Evolutionary conservation across 1,140 invertebrate genomes (phyloP).

Genomic region (Calycopis cecrops): DNA sequence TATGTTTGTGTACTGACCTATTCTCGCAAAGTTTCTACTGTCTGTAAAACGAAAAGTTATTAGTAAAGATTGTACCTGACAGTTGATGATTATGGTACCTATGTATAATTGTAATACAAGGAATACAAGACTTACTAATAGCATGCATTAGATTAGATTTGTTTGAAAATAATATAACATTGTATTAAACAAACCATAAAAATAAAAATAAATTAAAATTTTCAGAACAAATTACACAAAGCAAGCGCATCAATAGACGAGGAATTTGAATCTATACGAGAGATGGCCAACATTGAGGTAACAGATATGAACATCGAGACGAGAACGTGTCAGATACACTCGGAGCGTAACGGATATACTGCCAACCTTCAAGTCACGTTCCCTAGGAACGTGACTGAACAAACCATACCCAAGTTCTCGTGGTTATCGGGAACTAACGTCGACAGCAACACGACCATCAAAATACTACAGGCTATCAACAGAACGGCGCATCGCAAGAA

Average conservation of each 20-base stretch:
- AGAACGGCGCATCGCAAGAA: slow-evolving; percentile 67
- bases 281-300: slow-evolving; percentile 89
- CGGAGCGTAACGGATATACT: slow-evolving; percentile 82
- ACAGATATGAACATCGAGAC: slow-evolving; percentile 86
- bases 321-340: slow-evolving; percentile 83
- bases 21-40: too few species aligned
- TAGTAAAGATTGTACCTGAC: too few species aligned
- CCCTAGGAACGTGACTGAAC: slow-evolving; percentile 82
- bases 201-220: neutral
- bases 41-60: too few species aligned
- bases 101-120: too few species aligned
- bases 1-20: too few species aligned
- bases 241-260: slow-evolving; percentile 77
- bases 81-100: too few species aligned
- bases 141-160: neutral
- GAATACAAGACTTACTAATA: neutral
- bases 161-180: neutral
- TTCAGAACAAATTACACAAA: slow-evolving; percentile 42
- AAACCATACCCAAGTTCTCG: slow-evolving; percentile 67
- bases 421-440: slow-evolving; percentile 71
- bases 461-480: slow-evolving; percentile 69
- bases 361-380: slow-evolving; percentile 88
- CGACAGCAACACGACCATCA: slow-evolving; percentile 65
- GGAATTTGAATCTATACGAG: slow-evolving; percentile 89
- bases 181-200: too few species aligned